A percentile compares a stretch with the other conserved stretches of the same genome.
These are phyloP conservation scores for Lagria hirta DNA, from an alignment of 2,888 invertebrate genomes.

Conservation along the genomic window DNA sequence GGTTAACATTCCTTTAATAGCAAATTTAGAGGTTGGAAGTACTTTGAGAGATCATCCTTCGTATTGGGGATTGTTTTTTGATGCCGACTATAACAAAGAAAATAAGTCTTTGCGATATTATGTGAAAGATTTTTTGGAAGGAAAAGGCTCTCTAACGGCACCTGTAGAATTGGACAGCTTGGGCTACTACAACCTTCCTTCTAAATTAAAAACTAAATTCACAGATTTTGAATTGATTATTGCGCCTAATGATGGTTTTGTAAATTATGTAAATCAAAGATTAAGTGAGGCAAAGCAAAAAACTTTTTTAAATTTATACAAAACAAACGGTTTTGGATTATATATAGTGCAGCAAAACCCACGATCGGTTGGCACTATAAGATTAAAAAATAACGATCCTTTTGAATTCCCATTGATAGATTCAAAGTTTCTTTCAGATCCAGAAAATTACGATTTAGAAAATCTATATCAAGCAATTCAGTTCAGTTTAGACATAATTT, in stretches of 20 bases:
- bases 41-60: slow-evolving; percentile 2
- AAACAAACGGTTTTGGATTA: too few species aligned
- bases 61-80: slow-evolving; percentile 11
- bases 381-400: slow-evolving; percentile 27
- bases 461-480: slow-evolving; percentile 58
- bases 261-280: slow-evolving; percentile 29
- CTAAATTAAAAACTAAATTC: slow-evolving; percentile 30
- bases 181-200: slow-evolving; percentile 27
- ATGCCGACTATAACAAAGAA: slow-evolving; percentile 17
- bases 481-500: slow-evolving; percentile 50
- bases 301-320: too few species aligned
- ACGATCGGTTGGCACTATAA: slow-evolving; percentile 28
- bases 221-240: slow-evolving; percentile 40
- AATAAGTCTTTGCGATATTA: slow-evolving; percentile 45
- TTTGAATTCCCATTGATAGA: slow-evolving; percentile 58
- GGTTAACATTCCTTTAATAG: slow-evolving; percentile 5
- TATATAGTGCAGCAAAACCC: slow-evolving; percentile 24
- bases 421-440: slow-evolving; percentile 65
- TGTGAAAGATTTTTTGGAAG: slow-evolving; percentile 29
- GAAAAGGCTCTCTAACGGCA: slow-evolving; percentile 31
- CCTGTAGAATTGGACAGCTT: slow-evolving; percentile 37
- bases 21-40: slow-evolving; percentile 10
- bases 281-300: slow-evolving; percentile 35
- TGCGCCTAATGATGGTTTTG: slow-evolving; percentile 56
- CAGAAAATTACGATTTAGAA: slow-evolving; percentile 53